Percentiles rank a stretch among this genome's conserved stretches.
These are phyloP conservation scores for Microtus richardsoni DNA, from an alignment of 2,113 vertebrate species.

Conservation along the genomic window DNA sequence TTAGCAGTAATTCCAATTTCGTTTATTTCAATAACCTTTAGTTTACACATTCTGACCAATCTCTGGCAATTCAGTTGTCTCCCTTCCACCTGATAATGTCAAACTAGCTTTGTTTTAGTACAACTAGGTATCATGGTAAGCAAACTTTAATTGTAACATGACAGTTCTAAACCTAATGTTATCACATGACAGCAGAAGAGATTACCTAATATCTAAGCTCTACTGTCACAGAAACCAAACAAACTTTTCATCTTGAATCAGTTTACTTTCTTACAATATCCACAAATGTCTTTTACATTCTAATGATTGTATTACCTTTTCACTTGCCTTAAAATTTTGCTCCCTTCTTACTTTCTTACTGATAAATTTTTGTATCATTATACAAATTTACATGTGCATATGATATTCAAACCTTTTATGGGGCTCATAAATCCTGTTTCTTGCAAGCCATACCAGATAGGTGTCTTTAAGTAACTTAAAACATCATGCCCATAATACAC, in stretches of 20 bases:
- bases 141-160: neutral
- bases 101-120: neutral
- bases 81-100: neutral
- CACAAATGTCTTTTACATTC: neutral
- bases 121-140: neutral
- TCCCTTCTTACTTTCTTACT: neutral
- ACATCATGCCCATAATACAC: neutral
- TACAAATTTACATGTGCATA: neutral
- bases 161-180: neutral
- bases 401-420: neutral
- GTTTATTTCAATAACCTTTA: neutral
- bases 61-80: neutral
- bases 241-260: neutral
- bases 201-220: neutral
- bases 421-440: neutral
- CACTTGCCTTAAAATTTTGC: neutral
- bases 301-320: neutral
- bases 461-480: neutral
- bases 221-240: neutral
- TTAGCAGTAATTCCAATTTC: neutral
- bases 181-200: neutral
- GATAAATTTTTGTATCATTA: neutral
- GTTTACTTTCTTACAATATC: neutral
- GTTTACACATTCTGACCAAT: neutral
- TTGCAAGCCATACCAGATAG: neutral